phyloP scores from a whole-genome alignment of 2,797 vertebrate species.

The Potorous gilbertii region DNA sequence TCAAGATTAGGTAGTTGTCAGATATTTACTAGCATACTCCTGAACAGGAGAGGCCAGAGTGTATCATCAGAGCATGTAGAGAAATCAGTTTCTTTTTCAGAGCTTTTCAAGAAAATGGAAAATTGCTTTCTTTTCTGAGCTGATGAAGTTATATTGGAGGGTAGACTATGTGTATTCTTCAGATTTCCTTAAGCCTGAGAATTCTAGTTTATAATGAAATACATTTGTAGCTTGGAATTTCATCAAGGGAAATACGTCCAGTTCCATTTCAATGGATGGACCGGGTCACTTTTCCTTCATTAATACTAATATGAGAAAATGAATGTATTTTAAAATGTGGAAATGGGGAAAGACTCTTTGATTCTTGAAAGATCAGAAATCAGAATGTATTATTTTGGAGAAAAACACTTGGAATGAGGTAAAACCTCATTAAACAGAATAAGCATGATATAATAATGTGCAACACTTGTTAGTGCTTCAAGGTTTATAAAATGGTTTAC shows the following conservation, averaged over 20 bases:
- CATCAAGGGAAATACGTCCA: background rate
- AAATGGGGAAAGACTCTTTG: background rate
- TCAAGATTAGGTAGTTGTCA: background rate
- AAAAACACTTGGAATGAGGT: background rate
- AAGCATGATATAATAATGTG: background rate
- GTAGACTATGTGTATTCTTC: background rate
- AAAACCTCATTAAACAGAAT: background rate
- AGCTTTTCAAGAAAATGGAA: background rate
- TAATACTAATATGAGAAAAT: background rate
- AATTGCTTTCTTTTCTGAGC: background rate
- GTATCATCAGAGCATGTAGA: background rate
- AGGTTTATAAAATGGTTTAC: background rate
- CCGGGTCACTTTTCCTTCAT: background rate
- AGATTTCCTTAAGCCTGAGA: background rate
- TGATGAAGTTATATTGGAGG: background rate
- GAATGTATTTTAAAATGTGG: background rate
- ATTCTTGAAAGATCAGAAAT: background rate
- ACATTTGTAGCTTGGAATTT: background rate
- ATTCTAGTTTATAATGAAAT: background rate
- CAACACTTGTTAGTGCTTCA: background rate
- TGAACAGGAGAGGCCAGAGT: background rate
- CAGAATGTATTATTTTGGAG: background rate
- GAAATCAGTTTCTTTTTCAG: background rate
- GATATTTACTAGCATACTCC: background rate
- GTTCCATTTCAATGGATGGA: background rate